Evolutionary conservation across 92 coral and sea anemone genomes (phyloP), one percentile per base, ranked within the genome.

Genomic region (Palythoa heliodiscus): DNA sequence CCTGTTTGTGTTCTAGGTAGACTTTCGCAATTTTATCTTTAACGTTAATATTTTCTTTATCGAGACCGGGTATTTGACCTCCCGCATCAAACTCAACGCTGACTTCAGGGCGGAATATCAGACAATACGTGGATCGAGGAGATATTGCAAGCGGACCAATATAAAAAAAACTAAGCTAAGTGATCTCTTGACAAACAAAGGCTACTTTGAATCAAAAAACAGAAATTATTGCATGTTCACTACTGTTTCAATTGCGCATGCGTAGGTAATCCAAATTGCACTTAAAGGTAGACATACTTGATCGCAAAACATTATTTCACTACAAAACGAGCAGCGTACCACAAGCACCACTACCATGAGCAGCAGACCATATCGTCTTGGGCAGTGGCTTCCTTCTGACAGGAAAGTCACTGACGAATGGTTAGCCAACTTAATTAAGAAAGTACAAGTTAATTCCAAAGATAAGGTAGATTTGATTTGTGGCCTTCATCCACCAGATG

Each of bases 51-150:
- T 63, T 63, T 4, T 17, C 7, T 63, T 35, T 4, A 4, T 63
- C 8, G 35, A 63, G 69, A 77, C 93, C 78, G 13, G 93, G 93
- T 23, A 16, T 71, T 66, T 90, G 93, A 77, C 88, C 79, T 48
- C 91, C 75, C 50, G 20, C 0, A 57, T 91, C 91, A 85, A 91
- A 88, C 75, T 88, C 71, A 54, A 91, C n/a, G 3, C 70, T 19
- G 75, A 91, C 94, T 57, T 63, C 89, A 1, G 91, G 91, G 37
- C 87, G 91, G 86, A 91, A 91, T 71, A 91, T 85, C 85, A 91
- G 90, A 15, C 64, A 82, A 85, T 91, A 89, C 11, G 94, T 88
- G 83, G 94, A 91, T 20, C 94, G n/a, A n/a, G n/a, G n/a, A n/a
- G n/a, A n/a, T n/a, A n/a, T n/a, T n/a, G n/a, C n/a, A n/a, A n/a